phyloP scores from a whole-genome alignment of 1,140 invertebrate genomes.

The Centruroides sculpturatus region DNA sequence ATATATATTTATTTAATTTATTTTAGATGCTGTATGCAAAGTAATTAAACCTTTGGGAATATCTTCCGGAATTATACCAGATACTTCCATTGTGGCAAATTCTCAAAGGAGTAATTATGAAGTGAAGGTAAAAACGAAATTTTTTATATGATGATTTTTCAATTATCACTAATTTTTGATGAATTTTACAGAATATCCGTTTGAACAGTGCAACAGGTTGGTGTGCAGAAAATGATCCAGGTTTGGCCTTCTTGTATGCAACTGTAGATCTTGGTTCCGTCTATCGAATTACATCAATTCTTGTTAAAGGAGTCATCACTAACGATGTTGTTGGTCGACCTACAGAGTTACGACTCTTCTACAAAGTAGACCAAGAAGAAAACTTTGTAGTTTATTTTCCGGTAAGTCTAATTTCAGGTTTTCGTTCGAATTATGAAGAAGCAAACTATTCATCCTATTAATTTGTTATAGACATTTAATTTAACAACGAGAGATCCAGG shows the following conservation, averaged over 20 bases:
- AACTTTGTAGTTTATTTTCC: conserved; percentile 94
- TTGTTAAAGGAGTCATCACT: conserved; percentile 80
- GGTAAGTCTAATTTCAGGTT: conserved; percentile 4
- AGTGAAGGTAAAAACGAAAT: conserved; percentile 12
- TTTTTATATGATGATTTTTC: neutral
- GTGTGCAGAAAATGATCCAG: conserved; percentile 61
- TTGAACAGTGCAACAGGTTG: conserved; percentile 86
- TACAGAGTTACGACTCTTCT: conserved; percentile 91
- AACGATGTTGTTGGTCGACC: conserved; percentile 87
- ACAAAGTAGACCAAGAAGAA: conserved; percentile 80
- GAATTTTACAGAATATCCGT: conserved; percentile 46
- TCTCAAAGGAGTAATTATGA: conserved; percentile 47
- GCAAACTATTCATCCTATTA: neutral
- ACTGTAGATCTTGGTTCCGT: conserved; percentile 85
- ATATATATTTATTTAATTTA: neutral
- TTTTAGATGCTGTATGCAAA: conserved; percentile 67
- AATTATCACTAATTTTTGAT: too few relatives aligned
- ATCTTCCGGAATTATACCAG: conserved; percentile 81
- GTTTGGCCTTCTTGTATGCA: conserved; percentile 68
- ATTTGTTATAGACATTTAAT: conserved; percentile 54
- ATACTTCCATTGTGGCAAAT: conserved; percentile 87
- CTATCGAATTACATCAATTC: conserved; percentile 64
- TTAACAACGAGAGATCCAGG: conserved; percentile 73
- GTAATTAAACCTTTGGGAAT: conserved; percentile 81
- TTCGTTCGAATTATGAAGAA: neutral